Evolutionary conservation across 2,888 invertebrate genomes (phyloP).

Genomic region (Rhagonycha fulva): DNA sequence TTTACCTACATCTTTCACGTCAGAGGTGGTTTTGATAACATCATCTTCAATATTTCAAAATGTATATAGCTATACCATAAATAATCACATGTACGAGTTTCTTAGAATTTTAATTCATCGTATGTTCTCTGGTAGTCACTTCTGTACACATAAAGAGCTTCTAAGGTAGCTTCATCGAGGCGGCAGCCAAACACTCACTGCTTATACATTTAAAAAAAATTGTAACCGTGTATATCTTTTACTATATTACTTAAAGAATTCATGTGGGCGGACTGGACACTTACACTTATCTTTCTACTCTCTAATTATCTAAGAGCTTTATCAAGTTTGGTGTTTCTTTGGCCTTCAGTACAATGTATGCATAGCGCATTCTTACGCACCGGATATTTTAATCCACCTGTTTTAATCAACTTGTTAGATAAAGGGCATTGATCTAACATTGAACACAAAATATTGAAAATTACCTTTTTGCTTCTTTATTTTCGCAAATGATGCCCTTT

Average conservation of each 20-base stretch:
- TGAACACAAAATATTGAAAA: constrained; percentile 34
- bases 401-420: constrained; percentile 40
- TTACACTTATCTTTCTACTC: constrained; percentile 50
- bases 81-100: constrained; percentile 48
- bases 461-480: constrained; percentile 22
- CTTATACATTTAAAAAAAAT: constrained; percentile 41
- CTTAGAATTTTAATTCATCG: constrained; percentile 49
- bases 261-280: constrained; percentile 44
- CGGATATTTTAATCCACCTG: constrained; percentile 41
- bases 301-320: constrained; percentile 53
- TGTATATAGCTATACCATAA: constrained; percentile 44
- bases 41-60: constrained; percentile 48
- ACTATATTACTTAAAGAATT: constrained; percentile 36
- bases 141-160: constrained; percentile 40
- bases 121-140: constrained; percentile 42
- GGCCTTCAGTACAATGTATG: constrained; percentile 42
- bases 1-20: constrained; percentile 27
- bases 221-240: constrained; percentile 35
- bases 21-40: constrained; percentile 44
- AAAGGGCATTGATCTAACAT: constrained; percentile 39
- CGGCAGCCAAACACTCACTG: constrained; percentile 34
- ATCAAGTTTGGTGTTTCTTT: constrained; percentile 49
- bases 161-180: constrained; percentile 39
- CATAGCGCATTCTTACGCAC: constrained; percentile 39
- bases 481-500: not conserved